A percentile compares a stretch with the other conserved stretches of the same genome.
These are phyloP conservation scores for Festucalex cinctus DNA, from an alignment of 2,113 vertebrate genomes.

Conservation along the genomic window DNA sequence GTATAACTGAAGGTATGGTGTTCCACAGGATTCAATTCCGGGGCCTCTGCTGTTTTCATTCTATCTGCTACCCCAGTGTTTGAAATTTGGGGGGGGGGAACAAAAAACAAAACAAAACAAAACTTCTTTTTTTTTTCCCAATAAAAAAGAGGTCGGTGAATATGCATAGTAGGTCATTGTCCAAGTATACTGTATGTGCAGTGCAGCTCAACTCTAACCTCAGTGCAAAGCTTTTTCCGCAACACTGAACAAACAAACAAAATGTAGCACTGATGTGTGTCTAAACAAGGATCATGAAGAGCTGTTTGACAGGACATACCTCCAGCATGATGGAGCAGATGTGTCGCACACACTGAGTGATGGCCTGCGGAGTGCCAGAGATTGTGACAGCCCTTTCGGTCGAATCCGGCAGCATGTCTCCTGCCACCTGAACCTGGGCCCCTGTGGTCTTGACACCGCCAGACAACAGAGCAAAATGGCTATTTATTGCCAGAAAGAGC, in stretches of 20 bases:
- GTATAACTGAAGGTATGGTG: too few species aligned
- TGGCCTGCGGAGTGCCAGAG: slow-evolving; percentile 87
- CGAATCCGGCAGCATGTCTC: slow-evolving; percentile 91
- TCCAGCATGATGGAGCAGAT: slow-evolving; percentile 93
- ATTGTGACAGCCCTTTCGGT: slow-evolving; percentile 91
- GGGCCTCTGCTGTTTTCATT: too few species aligned
- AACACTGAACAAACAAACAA: background rate
- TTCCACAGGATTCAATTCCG: too few species aligned
- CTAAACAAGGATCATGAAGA: slow-evolving; percentile 27
- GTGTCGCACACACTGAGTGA: slow-evolving; percentile 89
- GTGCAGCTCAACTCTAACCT: background rate
- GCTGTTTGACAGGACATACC: slow-evolving; percentile 67
- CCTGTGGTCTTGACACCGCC: slow-evolving; percentile 81
- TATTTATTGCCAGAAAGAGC: slow-evolving; percentile 44
- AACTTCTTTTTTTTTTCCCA: too few species aligned
- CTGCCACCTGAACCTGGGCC: slow-evolving; percentile 91
- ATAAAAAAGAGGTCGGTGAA: too few species aligned
- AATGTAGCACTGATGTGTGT: slow-evolving; percentile 32
- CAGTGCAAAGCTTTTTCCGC: background rate
- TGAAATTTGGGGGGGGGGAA: too few species aligned
- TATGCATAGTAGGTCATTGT: background rate
- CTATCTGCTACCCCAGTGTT: too few species aligned
- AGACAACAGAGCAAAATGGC: slow-evolving; percentile 36
- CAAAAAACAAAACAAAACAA: too few species aligned
- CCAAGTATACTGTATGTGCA: background rate